Conservation (phyloP, 2,888 invertebrate species). For the Agonopterix arenella region DNA sequence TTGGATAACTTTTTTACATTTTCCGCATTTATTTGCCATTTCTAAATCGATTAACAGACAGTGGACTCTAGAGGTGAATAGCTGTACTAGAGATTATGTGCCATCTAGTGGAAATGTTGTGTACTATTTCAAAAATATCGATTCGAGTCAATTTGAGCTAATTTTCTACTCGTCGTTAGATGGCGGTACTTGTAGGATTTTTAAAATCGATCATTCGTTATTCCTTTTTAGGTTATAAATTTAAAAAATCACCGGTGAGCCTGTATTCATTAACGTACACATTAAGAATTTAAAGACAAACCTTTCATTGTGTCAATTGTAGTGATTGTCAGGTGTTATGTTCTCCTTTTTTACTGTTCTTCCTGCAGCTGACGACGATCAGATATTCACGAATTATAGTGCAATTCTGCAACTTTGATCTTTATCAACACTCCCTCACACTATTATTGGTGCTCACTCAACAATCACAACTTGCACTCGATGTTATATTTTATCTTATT, state of each 20-base stretch:
- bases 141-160: background rate
- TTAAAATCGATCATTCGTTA: background rate
- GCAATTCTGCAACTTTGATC: background rate
- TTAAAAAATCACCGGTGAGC: background rate
- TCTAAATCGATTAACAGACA: background rate
- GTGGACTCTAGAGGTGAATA: background rate
- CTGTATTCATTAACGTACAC: background rate
- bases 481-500: background rate
- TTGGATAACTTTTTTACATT: background rate
- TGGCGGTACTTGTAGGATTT: background rate
- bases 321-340: background rate
- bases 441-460: background rate
- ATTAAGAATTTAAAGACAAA: background rate
- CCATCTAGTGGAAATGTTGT: background rate
- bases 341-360: background rate
- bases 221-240: background rate
- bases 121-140: background rate
- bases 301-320: background rate
- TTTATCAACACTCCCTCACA: background rate
- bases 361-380: background rate
- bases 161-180: background rate
- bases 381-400: background rate
- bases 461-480: background rate
- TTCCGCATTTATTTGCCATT: background rate
- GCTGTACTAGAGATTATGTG: too few species aligned